Conservation (phyloP, 2,888 invertebrate genomes). For the Acanthococcus lagerstroemiae region DNA sequence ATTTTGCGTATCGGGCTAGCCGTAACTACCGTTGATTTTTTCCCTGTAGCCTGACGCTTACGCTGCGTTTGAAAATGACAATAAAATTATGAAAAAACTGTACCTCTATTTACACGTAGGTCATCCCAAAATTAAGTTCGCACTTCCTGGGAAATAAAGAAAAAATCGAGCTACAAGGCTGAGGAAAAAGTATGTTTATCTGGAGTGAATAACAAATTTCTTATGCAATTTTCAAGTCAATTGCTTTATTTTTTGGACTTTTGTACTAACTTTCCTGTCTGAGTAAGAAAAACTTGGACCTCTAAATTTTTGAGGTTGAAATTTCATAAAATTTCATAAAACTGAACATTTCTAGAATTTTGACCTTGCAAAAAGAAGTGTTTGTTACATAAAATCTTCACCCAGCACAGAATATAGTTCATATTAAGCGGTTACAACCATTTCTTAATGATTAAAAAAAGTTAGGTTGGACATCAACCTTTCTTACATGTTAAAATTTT, state of each 20-base stretch:
- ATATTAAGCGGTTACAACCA: background rate
- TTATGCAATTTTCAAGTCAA: background rate
- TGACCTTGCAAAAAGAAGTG: background rate
- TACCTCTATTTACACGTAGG: background rate
- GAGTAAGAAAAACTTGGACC: background rate
- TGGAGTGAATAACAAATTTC: background rate
- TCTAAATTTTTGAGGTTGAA: background rate
- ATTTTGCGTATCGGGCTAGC: too few species aligned
- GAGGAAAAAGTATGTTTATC: background rate
- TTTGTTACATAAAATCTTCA: background rate
- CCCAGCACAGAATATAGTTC: background rate
- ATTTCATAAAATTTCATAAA: background rate
- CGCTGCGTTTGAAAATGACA: too few species aligned
- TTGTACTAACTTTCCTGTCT: background rate
- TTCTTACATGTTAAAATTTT: too few species aligned
- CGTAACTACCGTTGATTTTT: too few species aligned
- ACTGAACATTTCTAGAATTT: background rate
- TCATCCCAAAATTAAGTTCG: background rate
- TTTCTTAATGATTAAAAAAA: too few species aligned
- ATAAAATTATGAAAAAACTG: too few species aligned
- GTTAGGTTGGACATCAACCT: too few species aligned
- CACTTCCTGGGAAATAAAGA: background rate
- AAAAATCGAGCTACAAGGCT: background rate
- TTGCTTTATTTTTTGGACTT: background rate
- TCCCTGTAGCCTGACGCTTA: too few species aligned